Percentiles rank a stretch among this genome's conserved stretches.
Conservation (phyloP, 2,888 invertebrate genomes). For the Eristalis pertinax region DNA sequence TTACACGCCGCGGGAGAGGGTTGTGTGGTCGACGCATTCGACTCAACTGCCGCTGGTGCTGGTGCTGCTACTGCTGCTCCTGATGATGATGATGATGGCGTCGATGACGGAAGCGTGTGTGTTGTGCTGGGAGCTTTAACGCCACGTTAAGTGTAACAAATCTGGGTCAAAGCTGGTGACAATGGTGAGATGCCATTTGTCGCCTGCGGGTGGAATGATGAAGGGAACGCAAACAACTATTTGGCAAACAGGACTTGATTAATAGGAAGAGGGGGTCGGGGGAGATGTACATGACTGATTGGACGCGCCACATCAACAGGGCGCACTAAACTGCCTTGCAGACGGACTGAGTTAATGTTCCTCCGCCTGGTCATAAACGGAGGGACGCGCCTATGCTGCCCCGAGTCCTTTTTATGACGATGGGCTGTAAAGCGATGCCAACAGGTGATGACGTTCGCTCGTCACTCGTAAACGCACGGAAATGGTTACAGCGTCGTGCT, state of each 20-base stretch:
- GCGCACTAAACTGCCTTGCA: background rate
- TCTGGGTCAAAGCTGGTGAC: slow-evolving; percentile 57
- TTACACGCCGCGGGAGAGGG: slow-evolving; percentile 44
- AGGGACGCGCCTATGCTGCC: background rate
- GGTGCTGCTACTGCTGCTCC: background rate
- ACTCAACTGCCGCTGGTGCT: background rate
- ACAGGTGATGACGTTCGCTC: background rate
- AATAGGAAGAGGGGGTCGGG: slow-evolving; percentile 18
- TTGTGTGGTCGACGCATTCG: background rate
- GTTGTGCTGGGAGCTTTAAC: slow-evolving; percentile 51
- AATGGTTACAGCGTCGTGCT: background rate
- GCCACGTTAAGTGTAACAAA: slow-evolving; percentile 62
- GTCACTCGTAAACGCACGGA: background rate
- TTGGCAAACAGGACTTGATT: slow-evolving; percentile 43
- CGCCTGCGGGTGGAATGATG: background rate
- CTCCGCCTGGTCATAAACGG: background rate
- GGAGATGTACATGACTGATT: background rate
- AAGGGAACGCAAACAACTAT: slow-evolving; percentile 20
- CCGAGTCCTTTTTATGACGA: background rate
- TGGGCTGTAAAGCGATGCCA: background rate
- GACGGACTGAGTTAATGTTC: background rate
- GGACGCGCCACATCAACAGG: background rate
- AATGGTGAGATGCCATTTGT: slow-evolving; percentile 31
- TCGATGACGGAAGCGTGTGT: slow-evolving; percentile 29
- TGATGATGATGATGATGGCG: background rate